Percentiles rank a stretch among this genome's conserved stretches.
These are phyloP conservation scores for Crypturellus undulatus DNA, from an alignment of 2,113 vertebrate species.

Conservation along the genomic window DNA sequence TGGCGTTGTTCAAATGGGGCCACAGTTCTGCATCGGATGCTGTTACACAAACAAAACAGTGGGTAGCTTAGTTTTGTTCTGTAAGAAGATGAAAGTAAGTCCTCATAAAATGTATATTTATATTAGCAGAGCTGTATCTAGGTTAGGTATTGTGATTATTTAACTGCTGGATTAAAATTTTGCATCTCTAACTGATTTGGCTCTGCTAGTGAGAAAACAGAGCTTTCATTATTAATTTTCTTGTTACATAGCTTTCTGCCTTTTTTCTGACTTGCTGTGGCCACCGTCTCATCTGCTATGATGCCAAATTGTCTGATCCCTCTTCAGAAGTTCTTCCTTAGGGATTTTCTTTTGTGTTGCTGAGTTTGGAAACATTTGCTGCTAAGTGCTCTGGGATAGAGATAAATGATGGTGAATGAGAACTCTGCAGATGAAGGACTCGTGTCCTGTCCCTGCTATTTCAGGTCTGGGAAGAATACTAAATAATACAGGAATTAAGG, in stretches of 20 bases:
- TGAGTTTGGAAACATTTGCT: background rate
- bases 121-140: background rate
- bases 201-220: background rate
- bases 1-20: background rate
- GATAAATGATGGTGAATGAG: background rate
- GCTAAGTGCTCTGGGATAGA: background rate
- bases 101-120: background rate
- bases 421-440: background rate
- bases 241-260: background rate
- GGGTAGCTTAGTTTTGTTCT: background rate
- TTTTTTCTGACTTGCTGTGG: background rate
- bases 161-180: background rate
- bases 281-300: rapidly evolving
- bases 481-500: background rate
- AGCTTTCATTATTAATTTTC: background rate
- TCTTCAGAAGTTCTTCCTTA: background rate
- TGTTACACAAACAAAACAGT: background rate
- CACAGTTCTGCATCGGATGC: background rate
- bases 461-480: background rate
- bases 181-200: background rate
- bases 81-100: background rate
- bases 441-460: background rate
- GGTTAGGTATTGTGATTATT: background rate
- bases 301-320: background rate
- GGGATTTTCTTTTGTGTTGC: background rate